phyloP scores from a whole-genome alignment of 2,888 invertebrate species.

The Drosophila macrospina region DNA sequence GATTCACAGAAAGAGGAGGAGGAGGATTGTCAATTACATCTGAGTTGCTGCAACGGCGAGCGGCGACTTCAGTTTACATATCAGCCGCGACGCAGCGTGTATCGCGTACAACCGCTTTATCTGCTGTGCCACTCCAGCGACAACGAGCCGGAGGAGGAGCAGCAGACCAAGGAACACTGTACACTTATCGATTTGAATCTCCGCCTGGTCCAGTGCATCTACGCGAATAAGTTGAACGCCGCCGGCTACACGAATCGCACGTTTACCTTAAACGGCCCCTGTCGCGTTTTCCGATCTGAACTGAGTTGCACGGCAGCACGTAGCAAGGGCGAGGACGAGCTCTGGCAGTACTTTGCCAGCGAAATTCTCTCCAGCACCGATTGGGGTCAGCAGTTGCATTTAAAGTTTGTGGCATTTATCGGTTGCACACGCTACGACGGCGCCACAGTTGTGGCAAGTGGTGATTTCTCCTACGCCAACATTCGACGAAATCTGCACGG shows the following conservation, averaged over 20 bases:
- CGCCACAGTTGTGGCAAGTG: conserved; percentile 86
- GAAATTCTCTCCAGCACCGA: conserved; percentile 91
- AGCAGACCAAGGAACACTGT: conserved; percentile 87
- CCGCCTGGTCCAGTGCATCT: conserved; percentile 93
- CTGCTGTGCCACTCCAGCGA: conserved; percentile 93
- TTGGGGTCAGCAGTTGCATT: conserved; percentile 85
- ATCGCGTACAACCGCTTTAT: conserved; percentile 89
- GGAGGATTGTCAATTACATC: conserved; percentile 37
- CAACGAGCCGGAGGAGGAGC: conserved; percentile 77
- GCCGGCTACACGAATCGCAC: conserved; percentile 90
- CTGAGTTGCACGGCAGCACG: conserved; percentile 90
- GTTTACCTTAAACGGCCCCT: conserved; percentile 91
- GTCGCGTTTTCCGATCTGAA: conserved; percentile 90
- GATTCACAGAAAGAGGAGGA: neutral
- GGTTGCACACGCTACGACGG: conserved; percentile 93
- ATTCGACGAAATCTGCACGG: conserved; percentile 90
- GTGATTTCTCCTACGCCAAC: conserved; percentile 89
- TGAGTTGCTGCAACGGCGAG: conserved; percentile 65
- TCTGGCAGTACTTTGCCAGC: conserved; percentile 93
- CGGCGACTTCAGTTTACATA: conserved; percentile 60
- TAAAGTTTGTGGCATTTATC: conserved; percentile 95
- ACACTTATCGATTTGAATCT: conserved; percentile 91
- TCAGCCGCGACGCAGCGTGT: conserved; percentile 46
- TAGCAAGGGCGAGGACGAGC: conserved; percentile 90
- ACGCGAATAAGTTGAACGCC: conserved; percentile 94